A percentile compares a stretch with the other conserved stretches of the same genome.
Evolutionary conservation across 1,140 invertebrate genomes (phyloP).

Genomic region (Hetaerina americana): DNA sequence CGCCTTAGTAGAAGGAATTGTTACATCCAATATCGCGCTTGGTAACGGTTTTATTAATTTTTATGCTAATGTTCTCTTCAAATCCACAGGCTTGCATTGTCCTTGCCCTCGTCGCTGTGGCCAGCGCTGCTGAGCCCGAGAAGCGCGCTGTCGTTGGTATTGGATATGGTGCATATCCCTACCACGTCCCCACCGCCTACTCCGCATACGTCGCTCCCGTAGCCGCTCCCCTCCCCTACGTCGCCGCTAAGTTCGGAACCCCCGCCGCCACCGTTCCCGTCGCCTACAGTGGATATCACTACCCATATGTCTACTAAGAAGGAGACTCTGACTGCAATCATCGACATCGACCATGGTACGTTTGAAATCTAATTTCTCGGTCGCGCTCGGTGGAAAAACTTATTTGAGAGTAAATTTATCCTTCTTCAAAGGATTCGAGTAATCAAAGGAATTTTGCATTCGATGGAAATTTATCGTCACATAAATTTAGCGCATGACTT

Average conservation of each 20-base stretch:
- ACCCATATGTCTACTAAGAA: background rate
- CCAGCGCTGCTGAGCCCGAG: slow-evolving; percentile 5
- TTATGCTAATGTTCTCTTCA: too few relatives aligned
- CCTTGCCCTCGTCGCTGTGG: slow-evolving; percentile 4
- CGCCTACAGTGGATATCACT: background rate
- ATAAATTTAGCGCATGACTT: too few relatives aligned
- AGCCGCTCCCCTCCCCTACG: background rate
- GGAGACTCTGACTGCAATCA: background rate
- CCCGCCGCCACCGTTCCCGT: background rate
- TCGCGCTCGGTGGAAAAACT: too few relatives aligned
- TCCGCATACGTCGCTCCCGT: background rate
- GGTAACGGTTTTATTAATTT: too few relatives aligned
- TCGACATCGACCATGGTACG: background rate
- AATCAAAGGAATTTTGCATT: too few relatives aligned
- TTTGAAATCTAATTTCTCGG: too few relatives aligned
- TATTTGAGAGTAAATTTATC: too few relatives aligned
- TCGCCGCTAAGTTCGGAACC: background rate
- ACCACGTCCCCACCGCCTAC: background rate
- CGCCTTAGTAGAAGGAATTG: too few relatives aligned
- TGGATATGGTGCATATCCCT: slow-evolving; percentile 7
- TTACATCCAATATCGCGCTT: too few relatives aligned
- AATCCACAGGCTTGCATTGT: slow-evolving; percentile 9
- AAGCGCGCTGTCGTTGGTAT: slow-evolving; percentile 10
- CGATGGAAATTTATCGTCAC: too few relatives aligned
- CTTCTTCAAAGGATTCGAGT: too few relatives aligned